Evolutionary conservation across 2,888 invertebrate genomes (phyloP).

Genomic region (Pantelozetes paolii): DNA sequence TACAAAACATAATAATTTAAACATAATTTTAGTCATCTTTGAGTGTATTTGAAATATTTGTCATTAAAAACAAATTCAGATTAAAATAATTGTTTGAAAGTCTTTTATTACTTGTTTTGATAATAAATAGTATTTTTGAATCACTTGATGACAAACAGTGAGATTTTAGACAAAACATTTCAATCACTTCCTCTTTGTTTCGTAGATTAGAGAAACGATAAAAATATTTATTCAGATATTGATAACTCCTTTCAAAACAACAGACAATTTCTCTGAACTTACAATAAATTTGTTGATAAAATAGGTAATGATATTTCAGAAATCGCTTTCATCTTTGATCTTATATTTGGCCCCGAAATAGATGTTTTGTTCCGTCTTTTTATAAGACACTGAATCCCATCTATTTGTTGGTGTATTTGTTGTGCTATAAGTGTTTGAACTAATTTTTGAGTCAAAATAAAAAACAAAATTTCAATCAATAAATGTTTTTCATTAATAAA

Average conservation of each 20-base stretch:
- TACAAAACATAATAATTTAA: too few species aligned
- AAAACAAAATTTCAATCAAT: not conserved
- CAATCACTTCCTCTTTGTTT: not conserved
- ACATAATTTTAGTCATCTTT: too few species aligned
- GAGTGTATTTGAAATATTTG: too few species aligned
- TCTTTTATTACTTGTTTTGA: too few species aligned
- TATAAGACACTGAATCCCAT: constrained; percentile 5
- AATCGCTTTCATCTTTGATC: constrained; percentile 11
- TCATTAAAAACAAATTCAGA: too few species aligned
- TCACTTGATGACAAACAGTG: too few species aligned
- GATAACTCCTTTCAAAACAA: too few species aligned
- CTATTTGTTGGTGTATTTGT: not conserved
- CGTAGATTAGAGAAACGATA: not conserved
- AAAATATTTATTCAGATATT: too few species aligned
- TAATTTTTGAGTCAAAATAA: not conserved
- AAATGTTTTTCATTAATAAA: not conserved
- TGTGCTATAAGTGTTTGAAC: constrained; percentile 8
- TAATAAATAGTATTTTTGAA: too few species aligned
- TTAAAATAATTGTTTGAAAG: too few species aligned
- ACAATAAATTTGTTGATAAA: not conserved
- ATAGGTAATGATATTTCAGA: not conserved
- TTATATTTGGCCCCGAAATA: constrained; percentile 19
- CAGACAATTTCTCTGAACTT: not conserved
- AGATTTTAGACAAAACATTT: too few species aligned
- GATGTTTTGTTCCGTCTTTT: constrained; percentile 4